phyloP scores from a whole-genome alignment of 2,888 invertebrate species.

The Cryptus armator region DNA sequence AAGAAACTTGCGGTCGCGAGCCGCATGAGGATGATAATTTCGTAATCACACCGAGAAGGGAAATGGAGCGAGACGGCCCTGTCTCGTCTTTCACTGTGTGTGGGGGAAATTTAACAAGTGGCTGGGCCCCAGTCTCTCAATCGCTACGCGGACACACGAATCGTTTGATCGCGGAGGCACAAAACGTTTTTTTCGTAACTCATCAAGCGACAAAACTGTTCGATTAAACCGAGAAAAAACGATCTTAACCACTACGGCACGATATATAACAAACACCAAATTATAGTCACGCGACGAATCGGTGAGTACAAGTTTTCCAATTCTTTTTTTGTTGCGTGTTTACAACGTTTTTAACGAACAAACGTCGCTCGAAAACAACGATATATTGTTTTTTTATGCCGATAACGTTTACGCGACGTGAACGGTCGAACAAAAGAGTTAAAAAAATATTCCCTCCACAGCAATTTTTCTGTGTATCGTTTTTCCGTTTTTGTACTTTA shows the following conservation, averaged over 20 bases:
- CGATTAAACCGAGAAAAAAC: constrained; percentile 12
- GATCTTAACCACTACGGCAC: not conserved
- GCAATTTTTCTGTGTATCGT: not conserved
- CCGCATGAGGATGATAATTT: not conserved
- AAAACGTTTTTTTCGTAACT: constrained; percentile 55
- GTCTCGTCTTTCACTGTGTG: constrained; percentile 25
- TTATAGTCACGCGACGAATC: not conserved
- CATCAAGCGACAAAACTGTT: not conserved
- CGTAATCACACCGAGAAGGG: not conserved
- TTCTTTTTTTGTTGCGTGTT: not conserved
- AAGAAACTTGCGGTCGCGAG: not conserved
- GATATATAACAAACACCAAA: not conserved
- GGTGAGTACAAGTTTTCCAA: constrained; percentile 25
- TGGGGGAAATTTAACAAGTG: constrained; percentile 78
- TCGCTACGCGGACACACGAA: constrained; percentile 78
- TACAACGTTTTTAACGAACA: not conserved
- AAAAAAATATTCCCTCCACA: not conserved
- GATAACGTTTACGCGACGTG: not conserved
- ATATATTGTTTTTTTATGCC: not conserved
- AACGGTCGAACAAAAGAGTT: not conserved
- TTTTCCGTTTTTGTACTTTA: constrained; percentile 40
- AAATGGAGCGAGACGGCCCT: constrained; percentile 59
- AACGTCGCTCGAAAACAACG: constrained; percentile 17
- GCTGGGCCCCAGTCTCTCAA: constrained; percentile 75
- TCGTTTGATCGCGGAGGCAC: constrained; percentile 68